Evolutionary conservation across 2,113 vertebrate species (phyloP).

Genomic region (Talpa occidentalis): DNA sequence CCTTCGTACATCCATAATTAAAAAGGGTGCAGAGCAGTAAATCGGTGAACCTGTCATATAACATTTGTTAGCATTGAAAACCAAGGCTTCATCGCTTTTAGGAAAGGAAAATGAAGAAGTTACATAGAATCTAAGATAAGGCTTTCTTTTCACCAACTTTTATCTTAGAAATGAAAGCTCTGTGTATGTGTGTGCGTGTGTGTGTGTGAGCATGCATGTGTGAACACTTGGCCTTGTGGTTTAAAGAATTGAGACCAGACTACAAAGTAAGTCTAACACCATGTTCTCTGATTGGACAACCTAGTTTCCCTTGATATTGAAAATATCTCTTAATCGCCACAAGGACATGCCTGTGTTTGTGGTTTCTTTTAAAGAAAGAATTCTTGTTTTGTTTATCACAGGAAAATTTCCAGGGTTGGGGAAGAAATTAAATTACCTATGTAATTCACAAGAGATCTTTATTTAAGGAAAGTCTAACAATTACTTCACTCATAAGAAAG

Average conservation of each 20-base stretch:
- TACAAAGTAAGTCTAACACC: neutral
- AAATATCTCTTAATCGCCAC: neutral
- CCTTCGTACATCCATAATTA: conserved; percentile 68
- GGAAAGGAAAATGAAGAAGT: conserved; percentile 35
- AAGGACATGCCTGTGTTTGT: neutral
- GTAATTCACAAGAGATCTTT: conserved; percentile 2
- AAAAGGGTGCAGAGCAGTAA: conserved; percentile 64
- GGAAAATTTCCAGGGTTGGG: conserved; percentile 7
- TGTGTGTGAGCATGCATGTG: neutral
- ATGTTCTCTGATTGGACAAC: neutral
- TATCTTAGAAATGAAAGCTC: conserved; percentile 37
- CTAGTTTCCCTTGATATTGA: neutral
- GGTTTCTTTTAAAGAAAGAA: neutral
- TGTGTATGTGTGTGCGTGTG: neutral
- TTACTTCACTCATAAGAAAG: neutral
- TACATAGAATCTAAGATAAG: neutral
- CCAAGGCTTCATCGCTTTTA: conserved; percentile 39
- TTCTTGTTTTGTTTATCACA: neutral
- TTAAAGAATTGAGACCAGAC: neutral
- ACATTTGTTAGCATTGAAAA: conserved; percentile 54
- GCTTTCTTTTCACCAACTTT: conserved; percentile 15
- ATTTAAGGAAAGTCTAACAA: conserved; percentile 22
- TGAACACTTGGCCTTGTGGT: neutral
- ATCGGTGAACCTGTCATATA: conserved; percentile 48
- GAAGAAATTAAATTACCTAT: conserved; percentile 5